Base-by-base conservation (phyloP, 2,888 invertebrate genomes). In the Cheilosia vulpina region DNA sequence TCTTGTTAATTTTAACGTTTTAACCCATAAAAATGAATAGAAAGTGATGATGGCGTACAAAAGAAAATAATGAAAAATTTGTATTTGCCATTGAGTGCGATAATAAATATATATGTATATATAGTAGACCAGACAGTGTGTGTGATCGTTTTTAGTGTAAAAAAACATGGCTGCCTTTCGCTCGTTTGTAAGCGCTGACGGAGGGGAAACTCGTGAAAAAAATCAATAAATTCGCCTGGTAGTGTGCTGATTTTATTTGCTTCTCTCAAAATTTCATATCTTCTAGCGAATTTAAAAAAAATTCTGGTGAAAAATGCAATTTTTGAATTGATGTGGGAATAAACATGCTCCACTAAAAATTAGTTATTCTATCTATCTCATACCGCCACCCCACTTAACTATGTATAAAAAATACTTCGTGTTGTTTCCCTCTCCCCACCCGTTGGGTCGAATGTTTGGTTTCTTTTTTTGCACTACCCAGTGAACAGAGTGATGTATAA, bases 11-110 rank as follows among this genome's bases (percentile, higher is more conserved):
- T 17, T 63, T 58, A n/a, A n/a, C 19, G 19, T 47, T 47, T 71
- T 47, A 71, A 71, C 58, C 71, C 50, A 71, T 45, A 69, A 69
- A 69, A 17, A 13, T 38, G 7, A 15, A 50, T 47, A 47, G 63
- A 63, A 63, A 47, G 57, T 62, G 43, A 41, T 38, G 38, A 38
- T 81, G 63, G 81, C 57, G 62, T 77, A 75, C 73, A 84, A 83
- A 84, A 79, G 81, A 65, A 69, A 72, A 71, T 63, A 55, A 60
- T 21, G 19, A 43, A 68, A 55, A 69, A 53, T 62, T 79, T 75
- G 83, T 73, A 76, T 79, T 79, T 73, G 65, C 83, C 79, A 75
- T 84, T 79, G 69, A 84, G 79, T 84, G 83, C 65, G 63, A 79
- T 80, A 69, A 84, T 57, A 69, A 63, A 55, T 21, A 55, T 17